These are phyloP conservation scores for Drosophila koepferae DNA, from an alignment of 2,888 invertebrate genomes.

Conservation along the genomic window DNA sequence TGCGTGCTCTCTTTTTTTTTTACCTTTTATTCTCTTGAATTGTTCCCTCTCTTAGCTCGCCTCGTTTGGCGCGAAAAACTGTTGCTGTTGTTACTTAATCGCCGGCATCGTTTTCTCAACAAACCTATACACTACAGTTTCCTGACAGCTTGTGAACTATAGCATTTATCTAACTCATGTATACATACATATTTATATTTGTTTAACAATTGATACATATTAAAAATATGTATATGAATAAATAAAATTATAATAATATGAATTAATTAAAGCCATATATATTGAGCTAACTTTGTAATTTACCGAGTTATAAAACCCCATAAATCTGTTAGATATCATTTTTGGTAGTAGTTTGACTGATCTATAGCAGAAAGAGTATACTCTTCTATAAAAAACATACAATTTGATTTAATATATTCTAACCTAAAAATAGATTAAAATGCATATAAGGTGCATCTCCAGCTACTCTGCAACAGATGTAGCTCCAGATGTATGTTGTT, in stretches of 20 bases:
- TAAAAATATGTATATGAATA: no score
- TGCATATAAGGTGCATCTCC: not conserved
- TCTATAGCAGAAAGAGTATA: not conserved
- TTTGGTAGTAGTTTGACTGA: not conserved
- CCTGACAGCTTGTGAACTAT: constrained; percentile 8
- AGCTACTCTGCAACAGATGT: constrained; percentile 18
- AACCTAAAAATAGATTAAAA: constrained; percentile 11
- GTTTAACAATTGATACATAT: no score
- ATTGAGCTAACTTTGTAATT: no score
- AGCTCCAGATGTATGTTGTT: constrained; percentile 1
- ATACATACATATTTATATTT: not conserved
- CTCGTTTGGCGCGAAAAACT: constrained; percentile 74
- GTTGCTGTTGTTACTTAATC: constrained; percentile 78
- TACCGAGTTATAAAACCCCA: no score
- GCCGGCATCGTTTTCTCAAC: constrained; percentile 63
- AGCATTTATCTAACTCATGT: not conserved
- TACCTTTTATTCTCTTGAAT: constrained; percentile 32
- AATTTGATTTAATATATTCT: constrained; percentile 1
- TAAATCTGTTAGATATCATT: not conserved
- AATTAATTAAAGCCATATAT: no score
- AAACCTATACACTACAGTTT: constrained; percentile 37
- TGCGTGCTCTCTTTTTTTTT: constrained; percentile 62
- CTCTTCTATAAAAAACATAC: not conserved
- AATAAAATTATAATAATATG: no score
- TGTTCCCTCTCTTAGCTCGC: constrained; percentile 39